These are phyloP conservation scores for Poeciliopsis retropinna DNA, from an alignment of 2,113 vertebrate species.

Conservation along the genomic window DNA sequence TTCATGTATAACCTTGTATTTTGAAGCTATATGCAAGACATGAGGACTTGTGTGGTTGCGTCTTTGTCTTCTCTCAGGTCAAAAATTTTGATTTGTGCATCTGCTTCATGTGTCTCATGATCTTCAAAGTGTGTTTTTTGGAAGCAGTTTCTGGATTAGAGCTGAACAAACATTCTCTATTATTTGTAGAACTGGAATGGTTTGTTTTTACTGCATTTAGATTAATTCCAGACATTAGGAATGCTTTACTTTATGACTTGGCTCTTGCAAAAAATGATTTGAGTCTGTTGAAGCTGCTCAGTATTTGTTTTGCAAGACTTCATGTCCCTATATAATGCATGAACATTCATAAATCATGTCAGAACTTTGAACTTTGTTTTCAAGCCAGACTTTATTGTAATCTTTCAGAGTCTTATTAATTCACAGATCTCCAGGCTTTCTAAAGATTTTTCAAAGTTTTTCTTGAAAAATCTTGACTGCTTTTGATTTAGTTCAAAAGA, in stretches of 20 bases:
- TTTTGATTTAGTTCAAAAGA: too few species aligned
- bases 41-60: too few species aligned
- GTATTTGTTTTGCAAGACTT: neutral
- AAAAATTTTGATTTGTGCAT: neutral
- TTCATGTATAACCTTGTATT: neutral
- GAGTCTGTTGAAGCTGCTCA: neutral
- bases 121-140: slow-evolving; percentile 6
- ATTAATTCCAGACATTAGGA: slow-evolving; percentile 4
- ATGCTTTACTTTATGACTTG: neutral
- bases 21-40: neutral
- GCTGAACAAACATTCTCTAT: neutral
- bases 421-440: too few species aligned
- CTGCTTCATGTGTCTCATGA: neutral
- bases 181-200: neutral
- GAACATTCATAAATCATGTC: neutral
- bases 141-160: slow-evolving; percentile 21
- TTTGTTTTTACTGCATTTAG: slow-evolving; percentile 9
- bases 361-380: too few species aligned
- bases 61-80: neutral
- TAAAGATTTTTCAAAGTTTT: too few species aligned
- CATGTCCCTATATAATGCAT: neutral
- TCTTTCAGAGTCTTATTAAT: too few species aligned
- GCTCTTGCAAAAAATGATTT: neutral
- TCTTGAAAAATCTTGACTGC: too few species aligned
- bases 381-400: too few species aligned